Evolutionary conservation across 2,113 vertebrate species (phyloP).

Genomic region (Tyrannus savana): DNA sequence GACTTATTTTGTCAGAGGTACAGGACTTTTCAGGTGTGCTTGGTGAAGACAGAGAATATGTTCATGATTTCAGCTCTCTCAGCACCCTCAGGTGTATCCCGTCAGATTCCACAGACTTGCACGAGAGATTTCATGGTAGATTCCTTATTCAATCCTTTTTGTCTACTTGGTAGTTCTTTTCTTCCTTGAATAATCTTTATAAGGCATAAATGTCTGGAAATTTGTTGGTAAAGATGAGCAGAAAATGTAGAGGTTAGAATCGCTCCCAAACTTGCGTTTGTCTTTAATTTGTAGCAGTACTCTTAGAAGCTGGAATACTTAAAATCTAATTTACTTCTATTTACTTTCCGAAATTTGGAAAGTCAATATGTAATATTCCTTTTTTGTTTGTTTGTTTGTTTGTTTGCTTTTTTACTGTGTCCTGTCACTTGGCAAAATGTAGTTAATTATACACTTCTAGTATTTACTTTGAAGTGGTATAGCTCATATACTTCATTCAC

Average conservation of each 20-base stretch:
- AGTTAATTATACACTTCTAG: not conserved
- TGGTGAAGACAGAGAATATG: not conserved
- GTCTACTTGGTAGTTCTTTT: not conserved
- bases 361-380: not conserved
- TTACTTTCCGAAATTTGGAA: not conserved
- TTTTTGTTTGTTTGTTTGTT: not conserved
- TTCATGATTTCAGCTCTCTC: not conserved
- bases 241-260: not conserved
- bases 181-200: not conserved
- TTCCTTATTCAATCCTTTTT: not conserved
- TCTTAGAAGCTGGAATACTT: not conserved
- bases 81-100: not conserved
- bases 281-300: not conserved
- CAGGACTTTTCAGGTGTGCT: not conserved
- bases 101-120: not conserved
- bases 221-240: not conserved
- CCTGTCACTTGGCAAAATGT: not conserved
- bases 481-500: not conserved
- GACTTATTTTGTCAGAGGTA: not conserved
- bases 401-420: not conserved
- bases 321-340: not conserved
- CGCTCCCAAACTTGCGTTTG: not conserved
- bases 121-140: not conserved
- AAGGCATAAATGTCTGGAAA: not conserved
- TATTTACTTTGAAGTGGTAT: not conserved